Evolutionary conservation across 2,888 invertebrate species (phyloP), one percentile per base, ranked within the genome.

Genomic region (Idaea dimidiata): DNA sequence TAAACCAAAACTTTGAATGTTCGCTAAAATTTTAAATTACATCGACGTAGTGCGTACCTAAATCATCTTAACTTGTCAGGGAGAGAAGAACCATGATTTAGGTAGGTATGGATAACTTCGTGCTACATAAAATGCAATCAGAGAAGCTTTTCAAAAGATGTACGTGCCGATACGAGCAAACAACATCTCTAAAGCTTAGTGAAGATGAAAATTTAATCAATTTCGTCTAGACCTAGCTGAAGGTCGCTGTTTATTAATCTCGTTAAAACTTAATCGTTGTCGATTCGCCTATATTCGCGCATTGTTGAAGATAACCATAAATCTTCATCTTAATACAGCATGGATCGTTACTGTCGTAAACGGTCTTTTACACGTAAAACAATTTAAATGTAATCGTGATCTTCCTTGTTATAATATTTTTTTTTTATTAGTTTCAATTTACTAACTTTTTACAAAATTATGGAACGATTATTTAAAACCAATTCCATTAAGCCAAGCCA

Each of bases 191-290:
- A 62, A 62, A 63, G 64, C 62, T 62, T 66, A 66, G 63, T 68
- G 62, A 66, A 71, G 66, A 71, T 72, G 67, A 60, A 73, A 76
- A 75, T 76, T 75, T 74, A 78, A 79, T 78, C 73, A 78, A 77
- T 73, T 70, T 66, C 64, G 67, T 66, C 62, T 67, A 68, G 61
- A 54, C 66, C 65, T 70, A 72, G 69, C 66, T 71, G 68, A 64
- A 64, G 68, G 63, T 71, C 76, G 75, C 66, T 72, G 68, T 78
- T 77, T 76, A 76, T 72, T 75, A 68, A 67, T 68, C 67, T 62
- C 64, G 65, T 66, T 69, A 65, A 62, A 43, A 43, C 43, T 43
- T 43, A 43, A 43, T 14, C 43, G 43, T 43, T 10, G 43, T 43
- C 43, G 8, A 43, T 43, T 43, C 43, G 43, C 14, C 43, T 43